These are phyloP conservation scores for Ciconia boyciana DNA, from an alignment of 2,113 vertebrate genomes.

Conservation along the genomic window DNA sequence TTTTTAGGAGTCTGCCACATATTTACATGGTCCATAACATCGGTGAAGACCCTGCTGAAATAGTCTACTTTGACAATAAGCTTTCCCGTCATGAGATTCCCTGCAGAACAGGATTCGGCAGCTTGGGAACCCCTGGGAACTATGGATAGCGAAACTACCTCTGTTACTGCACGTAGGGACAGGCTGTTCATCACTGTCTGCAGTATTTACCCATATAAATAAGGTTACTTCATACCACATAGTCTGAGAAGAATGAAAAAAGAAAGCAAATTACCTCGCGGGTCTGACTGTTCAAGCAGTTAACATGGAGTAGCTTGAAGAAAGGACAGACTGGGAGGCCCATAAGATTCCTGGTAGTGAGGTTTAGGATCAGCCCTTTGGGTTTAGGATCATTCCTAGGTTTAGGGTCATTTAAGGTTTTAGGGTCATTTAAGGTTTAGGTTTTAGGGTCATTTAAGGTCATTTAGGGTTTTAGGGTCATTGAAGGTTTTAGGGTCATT, in stretches of 20 bases:
- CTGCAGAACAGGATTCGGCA: background rate
- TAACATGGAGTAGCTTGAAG: background rate
- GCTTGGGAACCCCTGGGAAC: background rate
- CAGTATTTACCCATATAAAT: background rate
- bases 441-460: no score
- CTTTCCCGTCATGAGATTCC: background rate
- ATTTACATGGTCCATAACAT: background rate
- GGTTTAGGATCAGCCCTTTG: background rate
- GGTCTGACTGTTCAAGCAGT: background rate
- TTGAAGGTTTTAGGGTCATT: no score
- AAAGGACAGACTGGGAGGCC: background rate
- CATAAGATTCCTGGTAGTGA: background rate
- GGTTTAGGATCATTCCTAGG: background rate
- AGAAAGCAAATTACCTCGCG: rapidly evolving
- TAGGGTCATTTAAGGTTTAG: no score
- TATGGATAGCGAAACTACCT: background rate
- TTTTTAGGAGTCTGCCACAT: background rate
- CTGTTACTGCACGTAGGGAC: background rate
- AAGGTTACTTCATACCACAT: background rate
- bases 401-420: no score
- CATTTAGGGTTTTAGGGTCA: no score
- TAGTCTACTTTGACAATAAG: background rate
- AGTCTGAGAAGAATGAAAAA: background rate
- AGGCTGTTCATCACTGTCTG: background rate
- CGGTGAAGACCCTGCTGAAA: background rate